Percentiles rank a stretch among this genome's conserved stretches.
phyloP scores from a whole-genome alignment of 2,797 vertebrate genomes.

The Macroramphosus scolopax region DNA sequence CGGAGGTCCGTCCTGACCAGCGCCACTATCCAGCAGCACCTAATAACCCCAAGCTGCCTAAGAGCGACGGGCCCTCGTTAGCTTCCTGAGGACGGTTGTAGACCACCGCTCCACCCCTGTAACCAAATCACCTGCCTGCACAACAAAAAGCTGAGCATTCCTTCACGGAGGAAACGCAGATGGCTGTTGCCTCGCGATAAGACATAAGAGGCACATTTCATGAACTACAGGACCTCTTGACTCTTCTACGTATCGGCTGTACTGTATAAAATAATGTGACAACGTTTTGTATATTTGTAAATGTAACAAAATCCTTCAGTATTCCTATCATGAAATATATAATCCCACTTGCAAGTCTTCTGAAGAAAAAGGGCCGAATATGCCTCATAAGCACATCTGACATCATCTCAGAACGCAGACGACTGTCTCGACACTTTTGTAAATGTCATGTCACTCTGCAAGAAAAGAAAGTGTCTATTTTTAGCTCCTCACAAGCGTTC shows the following conservation, averaged over 20 bases:
- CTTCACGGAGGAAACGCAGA: too few species aligned
- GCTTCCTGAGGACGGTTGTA: constrained; percentile 62
- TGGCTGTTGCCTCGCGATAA: too few species aligned
- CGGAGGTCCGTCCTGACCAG: constrained; percentile 56
- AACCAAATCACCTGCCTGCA: constrained; percentile 5
- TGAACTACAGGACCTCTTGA: constrained; percentile 5
- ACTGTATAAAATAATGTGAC: constrained; percentile 46
- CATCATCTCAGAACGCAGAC: constrained; percentile 2
- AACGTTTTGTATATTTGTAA: constrained; percentile 41
- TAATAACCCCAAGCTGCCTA: constrained; percentile 69
- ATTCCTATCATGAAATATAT: background rate
- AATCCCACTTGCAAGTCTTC: background rate
- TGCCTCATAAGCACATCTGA: background rate
- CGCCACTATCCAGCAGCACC: constrained; percentile 55
- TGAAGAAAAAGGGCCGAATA: constrained; percentile 21
- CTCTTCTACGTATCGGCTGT: constrained; percentile 29
- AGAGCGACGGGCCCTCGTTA: constrained; percentile 64
- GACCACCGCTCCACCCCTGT: background rate
- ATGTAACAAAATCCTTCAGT: constrained; percentile 11
- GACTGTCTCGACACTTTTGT: constrained; percentile 2
- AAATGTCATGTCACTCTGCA: constrained; percentile 5
- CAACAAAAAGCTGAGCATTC: background rate
- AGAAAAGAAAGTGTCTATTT: constrained; percentile 22
- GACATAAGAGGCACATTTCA: too few species aligned
- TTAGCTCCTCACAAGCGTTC: constrained; percentile 7